Conservation (phyloP, 2,888 invertebrate genomes). For the Oscheius onirici region DNA sequence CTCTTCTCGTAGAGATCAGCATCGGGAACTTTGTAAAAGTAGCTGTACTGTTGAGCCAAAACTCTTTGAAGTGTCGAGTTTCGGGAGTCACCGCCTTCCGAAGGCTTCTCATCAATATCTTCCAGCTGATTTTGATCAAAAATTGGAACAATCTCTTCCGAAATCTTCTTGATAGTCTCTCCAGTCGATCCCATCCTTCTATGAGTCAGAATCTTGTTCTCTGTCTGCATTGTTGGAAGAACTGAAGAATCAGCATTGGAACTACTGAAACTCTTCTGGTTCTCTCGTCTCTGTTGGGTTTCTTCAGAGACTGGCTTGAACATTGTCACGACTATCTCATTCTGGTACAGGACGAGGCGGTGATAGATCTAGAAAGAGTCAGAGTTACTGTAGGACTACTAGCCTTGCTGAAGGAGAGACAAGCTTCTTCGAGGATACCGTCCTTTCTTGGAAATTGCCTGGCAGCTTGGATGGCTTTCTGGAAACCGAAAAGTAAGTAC, state of each 20-base stretch:
- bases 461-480: conserved; percentile 61
- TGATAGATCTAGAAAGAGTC: conserved; percentile 56
- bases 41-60: neutral
- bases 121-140: conserved; percentile 8
- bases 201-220: neutral
- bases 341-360: conserved; percentile 47
- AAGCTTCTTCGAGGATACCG: conserved; percentile 22
- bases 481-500: too few relatives aligned
- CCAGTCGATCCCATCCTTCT: conserved; percentile 4
- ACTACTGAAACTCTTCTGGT: neutral
- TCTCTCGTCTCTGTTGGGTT: conserved; percentile 7
- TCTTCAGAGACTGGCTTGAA: conserved; percentile 41
- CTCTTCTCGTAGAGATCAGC: conserved; percentile 58
- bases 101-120: neutral
- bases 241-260: neutral
- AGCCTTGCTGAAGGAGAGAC: conserved; percentile 51
- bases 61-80: neutral
- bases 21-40: conserved; percentile 57
- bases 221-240: neutral
- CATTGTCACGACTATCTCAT: conserved; percentile 45
- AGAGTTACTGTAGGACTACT: too few relatives aligned
- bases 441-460: conserved; percentile 35
- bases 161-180: neutral
- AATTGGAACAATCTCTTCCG: neutral
- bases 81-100: conserved; percentile 1